Evolutionary conservation across 1,140 invertebrate species (phyloP).

Genomic region (Drosophila funebris): DNA sequence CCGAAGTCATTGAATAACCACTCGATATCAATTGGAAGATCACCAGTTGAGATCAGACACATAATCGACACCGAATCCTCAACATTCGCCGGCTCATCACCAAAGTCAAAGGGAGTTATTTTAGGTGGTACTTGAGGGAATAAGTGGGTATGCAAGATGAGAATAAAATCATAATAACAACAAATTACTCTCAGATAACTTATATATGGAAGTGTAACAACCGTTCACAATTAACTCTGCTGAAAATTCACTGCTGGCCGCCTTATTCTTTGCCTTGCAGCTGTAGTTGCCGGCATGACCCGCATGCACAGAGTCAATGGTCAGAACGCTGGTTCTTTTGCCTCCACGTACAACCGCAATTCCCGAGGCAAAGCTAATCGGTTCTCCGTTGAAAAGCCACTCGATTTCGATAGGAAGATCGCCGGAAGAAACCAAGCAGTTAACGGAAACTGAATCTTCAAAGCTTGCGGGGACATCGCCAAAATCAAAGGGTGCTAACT

Average conservation of each 20-base stretch:
- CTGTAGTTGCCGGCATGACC: slow-evolving; percentile 88
- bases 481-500: slow-evolving; percentile 88
- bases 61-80: slow-evolving; percentile 90
- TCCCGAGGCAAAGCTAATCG: slow-evolving; percentile 66
- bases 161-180: slow-evolving; percentile 5
- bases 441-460: slow-evolving; percentile 88
- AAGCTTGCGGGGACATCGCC: slow-evolving; percentile 87
- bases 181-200: not conserved
- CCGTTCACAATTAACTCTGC: slow-evolving; percentile 90
- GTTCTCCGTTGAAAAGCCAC: slow-evolving; percentile 89
- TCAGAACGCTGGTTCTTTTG: slow-evolving; percentile 87
- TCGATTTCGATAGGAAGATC: slow-evolving; percentile 91
- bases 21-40: slow-evolving; percentile 89
- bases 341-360: slow-evolving; percentile 73
- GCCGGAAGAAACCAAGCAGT: slow-evolving; percentile 92
- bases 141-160: not conserved
- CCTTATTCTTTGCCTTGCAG: slow-evolving; percentile 90
- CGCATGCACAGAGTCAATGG: slow-evolving; percentile 89
- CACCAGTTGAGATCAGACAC: slow-evolving; percentile 91
- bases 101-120: slow-evolving; percentile 87
- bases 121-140: slow-evolving; percentile 59
- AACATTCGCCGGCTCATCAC: slow-evolving; percentile 91
- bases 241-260: slow-evolving; percentile 88
- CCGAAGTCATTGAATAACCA: slow-evolving; percentile 91
- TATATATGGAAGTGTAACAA: slow-evolving; percentile 74